Evolutionary conservation across 1,140 invertebrate genomes (phyloP), one percentile per base, ranked within the genome.

Genomic region (Apis florea): DNA sequence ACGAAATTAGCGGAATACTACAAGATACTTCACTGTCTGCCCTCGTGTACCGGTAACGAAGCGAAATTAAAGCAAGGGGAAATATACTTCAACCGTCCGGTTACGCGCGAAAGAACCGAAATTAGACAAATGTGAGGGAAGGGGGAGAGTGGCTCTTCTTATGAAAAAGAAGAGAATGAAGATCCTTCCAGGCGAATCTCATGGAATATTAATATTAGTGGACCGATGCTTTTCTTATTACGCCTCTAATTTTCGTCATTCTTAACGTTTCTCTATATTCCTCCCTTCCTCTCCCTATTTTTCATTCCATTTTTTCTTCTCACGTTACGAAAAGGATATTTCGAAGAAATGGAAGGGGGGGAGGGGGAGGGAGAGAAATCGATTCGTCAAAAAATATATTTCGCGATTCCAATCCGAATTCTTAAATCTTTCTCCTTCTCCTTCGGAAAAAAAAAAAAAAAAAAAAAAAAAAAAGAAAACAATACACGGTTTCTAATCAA

Each of bases 11-110:
- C 10, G 24, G 67, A 53, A 49, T n/a, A 13, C 40, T 67, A 13
- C 8, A 12, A 47, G 76, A 78, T 70, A 26, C 24, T 24, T 70
- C 15, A 70, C 67, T 78, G 54, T 78, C 47, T 59, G 19, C 49
- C 54, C 9, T 40, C 17, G 49, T 63, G 69, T 71, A 63, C 74
- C 49, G 49, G 2, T 58, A 54, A 63, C 53, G 56, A 11, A 71
- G 17, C n/a, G 59, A 79, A 79, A 79, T 79, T 64, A 73, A 40
- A 40, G 51, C 12, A 70, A 54, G 13, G 6, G 26, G n/a, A 15
- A 21, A 78, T 64, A 79, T 63, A 53, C 49, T 15, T 72, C 69
- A 61, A 5, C 67, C 9, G 71, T 59, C 56, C 21, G n/a, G n/a
- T 26, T 69, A 8, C 13, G 9, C 15, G 70, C 54, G n/a, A 61